These are phyloP conservation scores for Xanthorhoe designata DNA, from an alignment of 2,888 invertebrate genomes.

Conservation along the genomic window DNA sequence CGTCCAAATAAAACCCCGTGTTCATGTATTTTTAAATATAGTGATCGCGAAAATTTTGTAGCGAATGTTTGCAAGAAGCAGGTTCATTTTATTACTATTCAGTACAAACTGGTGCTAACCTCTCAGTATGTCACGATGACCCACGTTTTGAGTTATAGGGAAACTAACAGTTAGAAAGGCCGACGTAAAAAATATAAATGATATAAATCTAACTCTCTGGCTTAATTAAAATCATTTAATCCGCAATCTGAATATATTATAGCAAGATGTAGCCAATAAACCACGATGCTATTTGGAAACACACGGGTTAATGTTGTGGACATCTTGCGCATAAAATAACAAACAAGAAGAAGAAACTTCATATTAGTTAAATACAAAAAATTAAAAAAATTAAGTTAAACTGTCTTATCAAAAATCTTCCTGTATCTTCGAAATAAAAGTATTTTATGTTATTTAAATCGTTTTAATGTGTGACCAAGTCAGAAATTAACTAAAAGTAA, in stretches of 20 bases:
- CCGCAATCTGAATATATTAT: conserved; percentile 79
- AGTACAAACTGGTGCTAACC: conserved; percentile 7
- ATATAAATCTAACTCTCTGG: conserved; percentile 64
- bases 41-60: no score
- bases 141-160: conserved; percentile 49
- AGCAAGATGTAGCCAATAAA: conserved; percentile 67
- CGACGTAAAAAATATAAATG: conserved; percentile 54
- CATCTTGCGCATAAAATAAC: not conserved
- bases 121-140: conserved; percentile 48
- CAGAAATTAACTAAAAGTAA: no score
- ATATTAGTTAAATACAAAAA: no score
- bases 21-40: no score
- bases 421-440: no score
- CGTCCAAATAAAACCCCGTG: no score
- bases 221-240: conserved; percentile 80
- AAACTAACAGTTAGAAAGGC: conserved; percentile 59
- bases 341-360: not conserved
- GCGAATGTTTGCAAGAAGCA: no score
- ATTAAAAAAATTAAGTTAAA: no score
- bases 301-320: conserved; percentile 48
- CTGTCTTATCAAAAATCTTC: no score
- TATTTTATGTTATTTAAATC: no score
- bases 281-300: conserved; percentile 58
- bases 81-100: no score
- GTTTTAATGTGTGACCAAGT: no score